Conservation (phyloP, 2,888 invertebrate species). For the Plutella xylostella region DNA sequence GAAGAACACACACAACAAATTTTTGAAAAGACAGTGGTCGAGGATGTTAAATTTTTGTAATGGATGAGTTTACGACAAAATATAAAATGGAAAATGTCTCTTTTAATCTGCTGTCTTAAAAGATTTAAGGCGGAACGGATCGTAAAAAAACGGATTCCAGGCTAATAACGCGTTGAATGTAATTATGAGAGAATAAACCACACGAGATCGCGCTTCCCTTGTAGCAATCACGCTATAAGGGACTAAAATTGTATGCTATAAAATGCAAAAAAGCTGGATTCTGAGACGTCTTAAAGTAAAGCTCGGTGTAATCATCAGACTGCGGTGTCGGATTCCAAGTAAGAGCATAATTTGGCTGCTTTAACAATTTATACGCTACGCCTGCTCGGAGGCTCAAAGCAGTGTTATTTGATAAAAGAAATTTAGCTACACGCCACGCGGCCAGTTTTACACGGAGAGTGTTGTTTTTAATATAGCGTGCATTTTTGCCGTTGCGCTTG, state of each 20-base stretch:
- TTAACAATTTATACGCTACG: constrained; percentile 19
- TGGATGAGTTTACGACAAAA: constrained; percentile 8
- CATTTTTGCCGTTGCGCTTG: too few relatives aligned
- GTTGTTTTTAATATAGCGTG: neutral
- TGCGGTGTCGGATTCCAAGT: constrained; percentile 20
- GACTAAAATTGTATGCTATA: constrained; percentile 47
- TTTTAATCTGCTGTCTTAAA: constrained; percentile 2
- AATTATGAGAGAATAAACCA: constrained; percentile 34
- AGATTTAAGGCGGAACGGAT: constrained; percentile 16
- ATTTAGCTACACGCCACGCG: constrained; percentile 12
- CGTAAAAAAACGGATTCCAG: constrained; percentile 23
- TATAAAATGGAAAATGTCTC: constrained; percentile 3
- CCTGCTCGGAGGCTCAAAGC: constrained; percentile 11
- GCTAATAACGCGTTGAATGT: constrained; percentile 29
- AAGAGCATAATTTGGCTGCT: constrained; percentile 20
- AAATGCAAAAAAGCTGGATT: constrained; percentile 46
- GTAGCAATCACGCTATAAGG: constrained; percentile 43
- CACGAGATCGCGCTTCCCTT: constrained; percentile 27
- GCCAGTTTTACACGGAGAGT: neutral
- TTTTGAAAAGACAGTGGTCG: neutral
- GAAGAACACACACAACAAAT: neutral
- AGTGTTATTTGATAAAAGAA: constrained; percentile 20
- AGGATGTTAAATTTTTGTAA: constrained; percentile 2
- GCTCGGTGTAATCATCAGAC: constrained; percentile 20
- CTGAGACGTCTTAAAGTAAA: constrained; percentile 22